A percentile compares a stretch with the other conserved stretches of the same genome.
Evolutionary conservation across 2,888 invertebrate genomes (phyloP).

Genomic region (Orthonychiurus folsomi): DNA sequence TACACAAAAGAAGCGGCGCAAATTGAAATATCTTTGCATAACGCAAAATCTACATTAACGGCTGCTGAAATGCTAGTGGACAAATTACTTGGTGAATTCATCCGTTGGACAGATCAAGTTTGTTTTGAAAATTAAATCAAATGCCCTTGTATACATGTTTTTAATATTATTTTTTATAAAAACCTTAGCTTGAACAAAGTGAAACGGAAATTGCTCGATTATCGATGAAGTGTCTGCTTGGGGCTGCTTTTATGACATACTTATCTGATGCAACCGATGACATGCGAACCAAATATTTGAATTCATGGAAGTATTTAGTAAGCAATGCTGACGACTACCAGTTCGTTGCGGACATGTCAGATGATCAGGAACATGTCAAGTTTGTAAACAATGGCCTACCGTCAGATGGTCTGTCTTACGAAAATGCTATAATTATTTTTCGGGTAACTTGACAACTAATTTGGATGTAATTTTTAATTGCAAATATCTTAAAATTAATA

Average conservation of each 20-base stretch:
- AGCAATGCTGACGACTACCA: slow-evolving; percentile 47
- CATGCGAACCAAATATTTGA: slow-evolving; percentile 50
- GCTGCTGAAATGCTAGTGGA: slow-evolving; percentile 72
- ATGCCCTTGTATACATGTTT: too few relatives aligned
- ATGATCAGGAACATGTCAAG: slow-evolving; percentile 66
- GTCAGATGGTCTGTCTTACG: slow-evolving; percentile 64
- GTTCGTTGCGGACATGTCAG: slow-evolving; percentile 52
- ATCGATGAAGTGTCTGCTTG: slow-evolving; percentile 58
- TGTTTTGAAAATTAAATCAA: too few relatives aligned
- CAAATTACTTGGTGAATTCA: slow-evolving; percentile 80
- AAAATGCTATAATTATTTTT: slow-evolving; percentile 70
- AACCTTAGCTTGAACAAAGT: slow-evolving; percentile 51
- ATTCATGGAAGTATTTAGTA: slow-evolving; percentile 45
- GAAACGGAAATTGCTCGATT: slow-evolving; percentile 55
- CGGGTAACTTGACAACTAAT: slow-evolving; percentile 49
- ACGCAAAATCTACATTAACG: slow-evolving; percentile 64
- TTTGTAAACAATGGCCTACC: slow-evolving; percentile 82
- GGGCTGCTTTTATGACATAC: slow-evolving; percentile 70
- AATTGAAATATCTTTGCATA: slow-evolving; percentile 70
- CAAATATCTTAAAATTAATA: slow-evolving; percentile 1
- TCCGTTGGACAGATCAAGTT: slow-evolving; percentile 70
- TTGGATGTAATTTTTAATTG: background rate
- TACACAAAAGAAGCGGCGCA: slow-evolving; percentile 91
- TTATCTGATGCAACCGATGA: slow-evolving; percentile 62
- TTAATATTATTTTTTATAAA: too few relatives aligned